These are phyloP conservation scores for Dryoscopus gambensis DNA, from an alignment of 2,113 vertebrate genomes.

Conservation along the genomic window DNA sequence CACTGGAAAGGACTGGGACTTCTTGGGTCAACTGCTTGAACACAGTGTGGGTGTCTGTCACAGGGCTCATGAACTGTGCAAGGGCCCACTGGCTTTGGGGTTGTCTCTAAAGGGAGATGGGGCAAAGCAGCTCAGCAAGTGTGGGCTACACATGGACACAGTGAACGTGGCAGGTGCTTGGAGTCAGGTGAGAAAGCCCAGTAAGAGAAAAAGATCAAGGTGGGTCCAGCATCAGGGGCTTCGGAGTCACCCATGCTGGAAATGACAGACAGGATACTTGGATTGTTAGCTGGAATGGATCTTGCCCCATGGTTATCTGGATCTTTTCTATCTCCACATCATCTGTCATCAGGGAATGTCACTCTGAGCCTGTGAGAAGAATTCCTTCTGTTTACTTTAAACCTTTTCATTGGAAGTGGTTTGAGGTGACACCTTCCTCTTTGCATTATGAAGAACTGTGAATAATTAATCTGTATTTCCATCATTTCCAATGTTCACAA, in stretches of 20 bases:
- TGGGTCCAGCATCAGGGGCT: neutral
- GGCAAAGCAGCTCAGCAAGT: neutral
- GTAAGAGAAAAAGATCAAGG: neutral
- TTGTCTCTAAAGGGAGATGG: neutral
- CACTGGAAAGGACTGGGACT: neutral
- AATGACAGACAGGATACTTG: no score
- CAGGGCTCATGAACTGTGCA: neutral
- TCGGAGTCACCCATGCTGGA: neutral
- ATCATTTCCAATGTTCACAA: neutral
- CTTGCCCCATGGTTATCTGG: neutral
- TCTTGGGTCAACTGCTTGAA: neutral
- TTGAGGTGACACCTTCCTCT: neutral
- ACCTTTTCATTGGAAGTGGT: neutral
- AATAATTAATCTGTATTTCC: neutral
- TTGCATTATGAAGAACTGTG: neutral
- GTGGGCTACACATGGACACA: fast-evolving
- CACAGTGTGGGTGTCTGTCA: neutral
- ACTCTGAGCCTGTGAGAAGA: neutral
- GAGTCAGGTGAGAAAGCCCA: neutral
- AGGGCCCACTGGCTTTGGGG: neutral
- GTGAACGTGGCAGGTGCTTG: neutral
- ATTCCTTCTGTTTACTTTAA: neutral
- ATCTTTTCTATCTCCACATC: neutral
- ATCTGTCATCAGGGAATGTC: neutral
- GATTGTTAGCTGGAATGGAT: neutral